Evolutionary conservation across 2,113 vertebrate genomes (phyloP).

Genomic region (Chaetorhynchus papuensis): DNA sequence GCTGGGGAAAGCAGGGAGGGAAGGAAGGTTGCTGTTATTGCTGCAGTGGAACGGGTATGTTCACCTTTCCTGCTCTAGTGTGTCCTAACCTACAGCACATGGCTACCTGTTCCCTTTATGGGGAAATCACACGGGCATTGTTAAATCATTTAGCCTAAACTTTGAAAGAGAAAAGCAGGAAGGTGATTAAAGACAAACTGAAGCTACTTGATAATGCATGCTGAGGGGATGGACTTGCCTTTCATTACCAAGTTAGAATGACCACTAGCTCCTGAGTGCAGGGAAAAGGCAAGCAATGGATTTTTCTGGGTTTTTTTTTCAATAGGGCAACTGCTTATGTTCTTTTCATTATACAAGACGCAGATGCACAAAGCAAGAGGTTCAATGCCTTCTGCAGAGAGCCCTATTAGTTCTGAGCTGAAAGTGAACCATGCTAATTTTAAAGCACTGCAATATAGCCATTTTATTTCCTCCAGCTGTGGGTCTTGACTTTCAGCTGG

Average conservation of each 20-base stretch:
- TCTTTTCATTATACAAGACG: slow-evolving; percentile 15
- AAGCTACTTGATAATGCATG: slow-evolving; percentile 57
- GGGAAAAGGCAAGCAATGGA: not conserved
- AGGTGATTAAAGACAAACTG: slow-evolving; percentile 60
- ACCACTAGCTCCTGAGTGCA: not conserved
- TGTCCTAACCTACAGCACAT: slow-evolving; percentile 51
- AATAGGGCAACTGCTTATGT: not conserved
- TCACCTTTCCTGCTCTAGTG: slow-evolving; percentile 54
- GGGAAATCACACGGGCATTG: slow-evolving; percentile 31
- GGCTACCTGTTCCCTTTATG: slow-evolving; percentile 55
- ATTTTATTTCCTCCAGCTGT: slow-evolving; percentile 70
- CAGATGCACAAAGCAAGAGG: not conserved
- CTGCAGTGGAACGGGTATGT: slow-evolving; percentile 34
- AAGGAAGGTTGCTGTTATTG: not conserved
- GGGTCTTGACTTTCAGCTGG: slow-evolving; percentile 44
- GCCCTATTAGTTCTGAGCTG: slow-evolving; percentile 19
- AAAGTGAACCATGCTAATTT: slow-evolving; percentile 58
- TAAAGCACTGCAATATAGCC: slow-evolving; percentile 47
- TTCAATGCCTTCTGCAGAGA: slow-evolving; percentile 26
- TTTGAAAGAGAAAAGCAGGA: slow-evolving; percentile 63
- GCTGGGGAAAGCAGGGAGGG: not conserved
- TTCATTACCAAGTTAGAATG: not conserved
- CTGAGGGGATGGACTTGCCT: slow-evolving; percentile 23
- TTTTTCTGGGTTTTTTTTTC: not conserved
- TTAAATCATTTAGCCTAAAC: slow-evolving; percentile 65